A percentile compares a stretch with the other conserved stretches of the same genome.
These are phyloP conservation scores for Calameuta idolon DNA, from an alignment of 2,888 invertebrate species.

Conservation along the genomic window DNA sequence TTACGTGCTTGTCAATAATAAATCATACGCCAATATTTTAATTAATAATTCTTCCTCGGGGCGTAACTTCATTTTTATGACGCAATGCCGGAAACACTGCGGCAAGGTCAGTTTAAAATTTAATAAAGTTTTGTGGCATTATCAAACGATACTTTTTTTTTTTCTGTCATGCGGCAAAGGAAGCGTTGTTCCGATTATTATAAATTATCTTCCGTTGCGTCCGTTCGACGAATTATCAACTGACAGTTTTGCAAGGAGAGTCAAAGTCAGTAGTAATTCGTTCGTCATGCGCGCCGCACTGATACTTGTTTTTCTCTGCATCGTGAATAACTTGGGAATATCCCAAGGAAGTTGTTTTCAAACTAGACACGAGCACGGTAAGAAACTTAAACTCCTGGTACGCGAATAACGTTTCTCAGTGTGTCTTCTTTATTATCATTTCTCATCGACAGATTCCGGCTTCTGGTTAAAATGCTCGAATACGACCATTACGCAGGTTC, in stretches of 20 bases:
- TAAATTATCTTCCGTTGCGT: neutral
- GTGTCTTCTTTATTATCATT: neutral
- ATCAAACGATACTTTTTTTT: neutral
- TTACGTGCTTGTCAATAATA: constrained; percentile 53
- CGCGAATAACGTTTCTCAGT: neutral
- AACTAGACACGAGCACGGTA: neutral
- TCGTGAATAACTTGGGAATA: neutral
- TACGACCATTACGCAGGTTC: neutral
- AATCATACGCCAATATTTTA: constrained; percentile 21
- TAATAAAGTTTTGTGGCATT: neutral
- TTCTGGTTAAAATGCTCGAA: neutral
- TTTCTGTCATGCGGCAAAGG: neutral
- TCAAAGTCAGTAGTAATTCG: neutral
- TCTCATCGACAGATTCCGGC: neutral
- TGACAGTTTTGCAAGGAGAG: neutral
- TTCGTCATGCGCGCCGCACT: neutral
- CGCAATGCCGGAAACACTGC: neutral
- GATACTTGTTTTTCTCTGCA: neutral
- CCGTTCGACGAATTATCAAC: neutral
- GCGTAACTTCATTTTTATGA: neutral
- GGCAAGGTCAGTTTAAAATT: neutral
- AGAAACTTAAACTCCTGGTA: neutral
- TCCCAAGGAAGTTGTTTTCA: neutral
- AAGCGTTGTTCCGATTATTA: neutral
- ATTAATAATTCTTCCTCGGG: neutral